Conservation (phyloP, 1,140 invertebrate genomes). For the Manduca sexta region DNA sequence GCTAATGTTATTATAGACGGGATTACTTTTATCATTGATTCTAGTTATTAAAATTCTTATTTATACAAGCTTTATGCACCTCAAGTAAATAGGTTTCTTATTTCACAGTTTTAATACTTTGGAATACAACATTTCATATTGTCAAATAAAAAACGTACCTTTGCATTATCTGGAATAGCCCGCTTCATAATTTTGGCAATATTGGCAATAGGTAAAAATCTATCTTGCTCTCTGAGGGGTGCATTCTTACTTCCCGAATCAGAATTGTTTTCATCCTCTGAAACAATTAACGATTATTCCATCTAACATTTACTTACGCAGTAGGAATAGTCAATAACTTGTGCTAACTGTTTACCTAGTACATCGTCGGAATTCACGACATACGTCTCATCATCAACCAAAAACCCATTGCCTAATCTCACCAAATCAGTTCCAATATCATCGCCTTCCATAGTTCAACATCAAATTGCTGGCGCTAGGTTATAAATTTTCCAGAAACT, state of each 20-base stretch:
- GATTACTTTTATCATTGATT: no score
- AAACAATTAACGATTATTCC: not conserved
- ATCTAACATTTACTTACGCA: not conserved
- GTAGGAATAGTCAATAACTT: no score
- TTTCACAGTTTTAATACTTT: no score
- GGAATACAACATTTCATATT: no score
- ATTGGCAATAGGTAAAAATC: slow-evolving; percentile 98
- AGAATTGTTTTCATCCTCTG: slow-evolving; percentile 81
- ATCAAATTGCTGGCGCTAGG: slow-evolving; percentile 5
- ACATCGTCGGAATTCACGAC: slow-evolving; percentile 58
- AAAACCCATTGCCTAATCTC: slow-evolving; percentile 49
- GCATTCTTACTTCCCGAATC: slow-evolving; percentile 78
- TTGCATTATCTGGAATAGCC: slow-evolving; percentile 96
- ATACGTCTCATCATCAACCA: slow-evolving; percentile 54
- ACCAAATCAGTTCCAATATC: slow-evolving; percentile 57
- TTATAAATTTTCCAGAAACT: slow-evolving; percentile 8
- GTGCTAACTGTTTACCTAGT: slow-evolving; percentile 35
- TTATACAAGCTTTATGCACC: no score
- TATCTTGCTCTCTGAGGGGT: slow-evolving; percentile 90
- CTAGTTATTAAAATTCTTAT: no score
- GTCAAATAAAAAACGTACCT: no score
- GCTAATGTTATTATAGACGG: no score
- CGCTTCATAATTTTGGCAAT: slow-evolving; percentile 99
- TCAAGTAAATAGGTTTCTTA: no score
- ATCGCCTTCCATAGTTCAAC: slow-evolving; percentile 48